Evolutionary conservation across 1,140 invertebrate genomes (phyloP).

Genomic region (Pseudomyrmex sp.): DNA sequence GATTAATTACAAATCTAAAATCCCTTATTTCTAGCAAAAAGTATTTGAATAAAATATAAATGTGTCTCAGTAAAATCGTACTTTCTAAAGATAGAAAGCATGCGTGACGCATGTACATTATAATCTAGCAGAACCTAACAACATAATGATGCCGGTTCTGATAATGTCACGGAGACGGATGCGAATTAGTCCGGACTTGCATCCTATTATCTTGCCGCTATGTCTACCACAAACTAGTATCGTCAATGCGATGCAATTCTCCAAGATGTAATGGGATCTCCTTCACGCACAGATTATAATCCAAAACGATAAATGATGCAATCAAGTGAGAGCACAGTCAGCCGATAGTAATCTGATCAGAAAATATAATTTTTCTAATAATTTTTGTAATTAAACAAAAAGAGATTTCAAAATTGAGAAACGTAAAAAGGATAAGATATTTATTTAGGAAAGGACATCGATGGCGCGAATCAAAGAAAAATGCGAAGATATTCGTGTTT

Average conservation of each 20-base stretch:
- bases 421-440: neutral
- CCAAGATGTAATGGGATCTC: slow-evolving; percentile 49
- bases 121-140: slow-evolving; percentile 8
- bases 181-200: slow-evolving; percentile 65
- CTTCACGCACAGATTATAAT: slow-evolving; percentile 49
- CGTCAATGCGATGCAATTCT: slow-evolving; percentile 58
- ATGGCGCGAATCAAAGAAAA: neutral
- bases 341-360: neutral
- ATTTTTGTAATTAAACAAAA: too few species aligned
- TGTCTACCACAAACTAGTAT: slow-evolving; percentile 55
- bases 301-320: slow-evolving; percentile 22
- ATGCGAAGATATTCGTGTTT: slow-evolving; percentile 39
- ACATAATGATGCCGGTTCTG: slow-evolving; percentile 50
- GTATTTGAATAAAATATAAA: neutral
- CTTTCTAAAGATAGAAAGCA: neutral
- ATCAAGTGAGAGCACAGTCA: neutral
- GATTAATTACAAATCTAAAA: neutral
- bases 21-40: neutral
- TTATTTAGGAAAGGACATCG: slow-evolving; percentile 1
- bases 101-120: neutral
- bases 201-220: slow-evolving; percentile 62
- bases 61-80: neutral
- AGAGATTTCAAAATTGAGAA: too few species aligned
- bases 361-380: too few species aligned
- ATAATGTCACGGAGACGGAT: slow-evolving; percentile 67